Evolutionary conservation across 1,140 invertebrate genomes (phyloP).

Genomic region (Bombus haemorrhoidalis): DNA sequence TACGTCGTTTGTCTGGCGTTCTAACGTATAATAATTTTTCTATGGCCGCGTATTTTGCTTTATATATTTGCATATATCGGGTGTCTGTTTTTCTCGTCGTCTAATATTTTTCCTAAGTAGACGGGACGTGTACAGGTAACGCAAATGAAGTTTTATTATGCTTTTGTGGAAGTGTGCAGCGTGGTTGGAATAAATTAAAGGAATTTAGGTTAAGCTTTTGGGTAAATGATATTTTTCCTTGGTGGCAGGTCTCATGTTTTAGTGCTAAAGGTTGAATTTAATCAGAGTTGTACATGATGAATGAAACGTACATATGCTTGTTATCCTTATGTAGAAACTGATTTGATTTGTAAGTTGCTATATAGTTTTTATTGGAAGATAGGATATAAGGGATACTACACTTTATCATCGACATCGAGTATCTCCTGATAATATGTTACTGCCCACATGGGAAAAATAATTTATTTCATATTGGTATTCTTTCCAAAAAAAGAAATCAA

Average conservation of each 20-base stretch:
- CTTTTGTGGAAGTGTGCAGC: neutral
- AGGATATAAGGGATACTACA: neutral
- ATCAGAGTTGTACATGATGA: neutral
- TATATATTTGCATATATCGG: neutral
- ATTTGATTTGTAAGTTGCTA: neutral
- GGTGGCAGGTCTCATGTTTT: neutral
- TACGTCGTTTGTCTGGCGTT: neutral
- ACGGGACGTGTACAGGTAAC: too few species aligned
- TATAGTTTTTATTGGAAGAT: neutral
- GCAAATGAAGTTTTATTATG: neutral
- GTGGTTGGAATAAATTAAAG: neutral
- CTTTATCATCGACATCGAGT: neutral
- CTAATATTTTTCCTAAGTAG: neutral
- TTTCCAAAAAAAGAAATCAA: neutral
- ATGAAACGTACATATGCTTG: neutral
- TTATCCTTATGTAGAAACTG: neutral
- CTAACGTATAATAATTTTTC: constrained; percentile 13
- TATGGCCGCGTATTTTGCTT: too few species aligned
- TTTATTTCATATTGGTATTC: neutral
- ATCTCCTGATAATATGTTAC: neutral
- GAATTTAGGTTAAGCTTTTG: neutral
- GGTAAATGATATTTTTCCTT: too few species aligned
- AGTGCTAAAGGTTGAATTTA: neutral
- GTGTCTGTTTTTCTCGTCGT: neutral
- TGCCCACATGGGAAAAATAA: neutral